phyloP scores from a whole-genome alignment of 2,888 invertebrate genomes.

The Luperina testacea region DNA sequence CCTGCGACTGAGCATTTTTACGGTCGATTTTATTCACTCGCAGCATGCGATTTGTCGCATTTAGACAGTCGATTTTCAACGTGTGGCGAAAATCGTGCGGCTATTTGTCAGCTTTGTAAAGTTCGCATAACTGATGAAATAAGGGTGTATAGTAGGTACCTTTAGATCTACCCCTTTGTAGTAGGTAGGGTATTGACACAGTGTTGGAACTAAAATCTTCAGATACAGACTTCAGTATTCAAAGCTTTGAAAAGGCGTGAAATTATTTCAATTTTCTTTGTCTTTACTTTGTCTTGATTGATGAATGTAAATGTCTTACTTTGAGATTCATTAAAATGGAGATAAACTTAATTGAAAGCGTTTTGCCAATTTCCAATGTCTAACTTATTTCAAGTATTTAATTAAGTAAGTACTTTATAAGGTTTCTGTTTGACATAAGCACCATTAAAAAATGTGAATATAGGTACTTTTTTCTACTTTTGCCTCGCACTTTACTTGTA shows the following conservation, averaged over 20 bases:
- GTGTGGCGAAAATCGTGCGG: too few species aligned
- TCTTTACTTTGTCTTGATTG: constrained; percentile 30
- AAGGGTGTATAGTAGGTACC: background rate
- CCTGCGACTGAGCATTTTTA: too few species aligned
- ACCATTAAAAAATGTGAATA: background rate
- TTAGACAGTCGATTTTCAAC: too few species aligned
- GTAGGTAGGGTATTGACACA: background rate
- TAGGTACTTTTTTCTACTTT: background rate
- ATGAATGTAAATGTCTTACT: constrained; percentile 29
- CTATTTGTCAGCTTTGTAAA: too few species aligned
- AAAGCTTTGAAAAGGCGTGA: constrained; percentile 8
- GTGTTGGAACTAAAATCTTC: constrained; percentile 9
- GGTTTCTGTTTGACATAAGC: background rate
- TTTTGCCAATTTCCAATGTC: constrained; percentile 1
- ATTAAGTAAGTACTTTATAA: background rate
- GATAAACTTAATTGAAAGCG: constrained; percentile 2
- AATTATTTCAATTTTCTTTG: constrained; percentile 33
- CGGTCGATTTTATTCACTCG: too few species aligned
- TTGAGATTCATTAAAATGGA: constrained; percentile 33
- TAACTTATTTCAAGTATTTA: constrained; percentile 1
- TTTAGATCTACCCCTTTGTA: background rate
- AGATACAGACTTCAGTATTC: constrained; percentile 15
- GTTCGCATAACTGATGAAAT: background rate
- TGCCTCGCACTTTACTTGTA: background rate
- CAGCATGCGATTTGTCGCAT: too few species aligned